A percentile compares a stretch with the other conserved stretches of the same genome.
phyloP scores from a whole-genome alignment of 2,797 vertebrate genomes.

The Phyllotis vaccarum region DNA sequence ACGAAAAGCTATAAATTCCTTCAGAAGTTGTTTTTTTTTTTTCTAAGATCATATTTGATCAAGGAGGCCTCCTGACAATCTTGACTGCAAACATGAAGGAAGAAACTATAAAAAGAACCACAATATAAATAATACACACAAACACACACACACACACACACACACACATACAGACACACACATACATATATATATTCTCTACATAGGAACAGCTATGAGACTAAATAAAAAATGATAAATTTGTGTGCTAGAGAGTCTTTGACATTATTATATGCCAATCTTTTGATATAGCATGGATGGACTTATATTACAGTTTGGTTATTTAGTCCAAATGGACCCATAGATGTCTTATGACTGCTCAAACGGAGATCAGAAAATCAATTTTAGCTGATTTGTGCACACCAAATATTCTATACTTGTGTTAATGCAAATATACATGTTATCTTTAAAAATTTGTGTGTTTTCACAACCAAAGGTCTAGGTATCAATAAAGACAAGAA shows the following conservation, averaged over 20 bases:
- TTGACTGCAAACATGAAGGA: neutral
- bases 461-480: neutral
- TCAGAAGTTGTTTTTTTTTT: too few relatives aligned
- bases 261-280: neutral
- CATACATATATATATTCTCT: too few relatives aligned
- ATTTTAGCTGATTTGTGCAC: neutral
- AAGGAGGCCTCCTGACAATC: neutral
- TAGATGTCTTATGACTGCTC: neutral
- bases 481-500: neutral
- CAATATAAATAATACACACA: too few relatives aligned
- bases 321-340: neutral
- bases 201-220: too few relatives aligned
- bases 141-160: too few relatives aligned
- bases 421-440: neutral
- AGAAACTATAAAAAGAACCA: neutral
- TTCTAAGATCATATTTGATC: neutral
- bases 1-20: neutral
- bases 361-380: neutral
- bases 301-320: neutral
- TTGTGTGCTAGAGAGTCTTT: neutral
- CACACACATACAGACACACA: too few relatives aligned
- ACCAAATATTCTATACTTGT: neutral
- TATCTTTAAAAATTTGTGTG: neutral
- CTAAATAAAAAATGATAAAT: too few relatives aligned
- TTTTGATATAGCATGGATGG: neutral